Conservation (phyloP, 2,113 vertebrate genomes). For the Sporophila hypoxantha region DNA sequence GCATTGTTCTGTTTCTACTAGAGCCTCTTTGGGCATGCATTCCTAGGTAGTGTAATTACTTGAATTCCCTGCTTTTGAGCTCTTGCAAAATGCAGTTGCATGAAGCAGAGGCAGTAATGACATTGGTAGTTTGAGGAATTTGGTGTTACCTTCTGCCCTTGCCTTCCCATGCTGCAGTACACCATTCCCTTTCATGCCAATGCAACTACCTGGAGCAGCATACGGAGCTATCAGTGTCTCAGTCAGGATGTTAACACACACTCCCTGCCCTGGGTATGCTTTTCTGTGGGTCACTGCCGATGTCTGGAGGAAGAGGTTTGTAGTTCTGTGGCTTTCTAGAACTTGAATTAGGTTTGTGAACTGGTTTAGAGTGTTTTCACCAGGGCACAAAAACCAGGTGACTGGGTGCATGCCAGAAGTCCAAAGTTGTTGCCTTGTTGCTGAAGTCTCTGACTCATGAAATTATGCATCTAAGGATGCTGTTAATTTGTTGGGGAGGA, state of each 20-base stretch:
- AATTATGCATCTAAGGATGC: fast-evolving
- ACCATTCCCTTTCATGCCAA: fast-evolving
- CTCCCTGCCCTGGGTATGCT: background rate
- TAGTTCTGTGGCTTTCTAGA: background rate
- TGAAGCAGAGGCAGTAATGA: background rate
- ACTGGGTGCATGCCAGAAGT: background rate
- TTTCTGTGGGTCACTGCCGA: background rate
- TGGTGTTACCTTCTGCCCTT: background rate
- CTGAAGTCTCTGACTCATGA: background rate
- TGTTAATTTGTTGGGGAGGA: background rate
- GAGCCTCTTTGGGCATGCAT: fast-evolving
- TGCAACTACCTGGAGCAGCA: fast-evolving
- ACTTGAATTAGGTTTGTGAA: background rate
- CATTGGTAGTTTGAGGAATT: background rate
- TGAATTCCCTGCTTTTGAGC: background rate
- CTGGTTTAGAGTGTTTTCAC: background rate
- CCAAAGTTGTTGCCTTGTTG: background rate
- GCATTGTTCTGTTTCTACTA: background rate
- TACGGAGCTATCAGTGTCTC: fast-evolving
- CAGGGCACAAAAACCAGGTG: background rate
- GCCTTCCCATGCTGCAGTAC: background rate
- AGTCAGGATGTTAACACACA: fast-evolving
- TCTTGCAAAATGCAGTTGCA: background rate
- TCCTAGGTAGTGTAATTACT: background rate
- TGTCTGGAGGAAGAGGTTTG: background rate